Evolutionary conservation across 2,888 invertebrate species (phyloP).

Genomic region (Sarcophaga caerulescens): DNA sequence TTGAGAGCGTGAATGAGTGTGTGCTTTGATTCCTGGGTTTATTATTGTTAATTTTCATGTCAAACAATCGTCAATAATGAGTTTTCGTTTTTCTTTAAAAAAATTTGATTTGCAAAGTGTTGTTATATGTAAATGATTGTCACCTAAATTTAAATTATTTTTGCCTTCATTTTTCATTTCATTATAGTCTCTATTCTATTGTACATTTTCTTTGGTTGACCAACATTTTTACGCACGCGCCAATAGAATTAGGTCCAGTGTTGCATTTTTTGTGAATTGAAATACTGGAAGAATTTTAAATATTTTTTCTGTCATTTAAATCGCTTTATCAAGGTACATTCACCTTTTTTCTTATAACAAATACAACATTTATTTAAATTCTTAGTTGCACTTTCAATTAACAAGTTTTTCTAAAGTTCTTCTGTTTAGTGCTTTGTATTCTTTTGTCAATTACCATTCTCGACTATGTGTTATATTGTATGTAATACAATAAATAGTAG

Average conservation of each 20-base stretch:
- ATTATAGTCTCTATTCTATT: constrained; percentile 49
- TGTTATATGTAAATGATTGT: not conserved
- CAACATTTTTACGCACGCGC: constrained; percentile 57
- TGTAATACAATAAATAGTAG: too few species aligned
- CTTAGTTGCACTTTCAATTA: too few species aligned
- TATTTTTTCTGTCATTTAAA: not conserved
- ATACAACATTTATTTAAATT: not conserved
- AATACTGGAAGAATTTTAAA: not conserved
- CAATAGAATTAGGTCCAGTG: constrained; percentile 48
- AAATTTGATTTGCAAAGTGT: too few species aligned
- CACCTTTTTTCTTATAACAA: not conserved
- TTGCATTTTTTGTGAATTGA: constrained; percentile 16
- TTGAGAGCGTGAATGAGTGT: not conserved
- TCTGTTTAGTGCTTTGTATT: too few species aligned
- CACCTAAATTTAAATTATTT: not conserved
- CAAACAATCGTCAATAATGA: not conserved
- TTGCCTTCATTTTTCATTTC: constrained; percentile 6
- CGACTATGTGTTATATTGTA: too few species aligned
- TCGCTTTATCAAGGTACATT: constrained; percentile 12
- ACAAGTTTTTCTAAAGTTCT: too few species aligned
- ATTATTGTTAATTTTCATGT: not conserved
- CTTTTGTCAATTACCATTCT: too few species aligned
- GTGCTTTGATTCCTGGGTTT: constrained; percentile 35
- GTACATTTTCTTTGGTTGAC: constrained; percentile 17
- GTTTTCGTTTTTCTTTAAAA: constrained; percentile 4